Conservation (phyloP, 1,140 invertebrate genomes). For the Batillaria attramentaria region DNA sequence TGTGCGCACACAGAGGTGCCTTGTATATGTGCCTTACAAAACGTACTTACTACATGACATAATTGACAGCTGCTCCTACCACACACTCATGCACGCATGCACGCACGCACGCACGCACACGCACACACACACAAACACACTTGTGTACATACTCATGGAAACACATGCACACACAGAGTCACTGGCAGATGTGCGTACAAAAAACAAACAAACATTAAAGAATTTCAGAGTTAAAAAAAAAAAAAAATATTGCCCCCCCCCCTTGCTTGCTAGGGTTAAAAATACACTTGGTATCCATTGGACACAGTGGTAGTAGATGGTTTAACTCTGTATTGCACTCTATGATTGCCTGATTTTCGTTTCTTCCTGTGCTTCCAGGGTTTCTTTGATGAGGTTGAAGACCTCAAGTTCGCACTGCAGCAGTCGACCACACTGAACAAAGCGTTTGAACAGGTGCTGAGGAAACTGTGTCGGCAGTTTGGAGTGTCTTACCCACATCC, state of each 20-base stretch:
- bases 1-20: too few relatives aligned
- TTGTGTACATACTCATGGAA: background rate
- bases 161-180: background rate
- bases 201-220: background rate
- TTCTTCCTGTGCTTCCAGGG: conserved; percentile 51
- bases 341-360: background rate
- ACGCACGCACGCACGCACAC: background rate
- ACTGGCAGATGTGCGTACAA: background rate
- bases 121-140: too few relatives aligned
- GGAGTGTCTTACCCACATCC: conserved; percentile 59
- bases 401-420: conserved; percentile 63
- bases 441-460: conserved; percentile 60
- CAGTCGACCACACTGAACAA: conserved; percentile 63
- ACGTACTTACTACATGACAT: background rate
- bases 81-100: background rate
- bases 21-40: background rate
- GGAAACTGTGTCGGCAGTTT: conserved; percentile 59
- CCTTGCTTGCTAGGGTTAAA: too few relatives aligned
- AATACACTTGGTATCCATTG: too few relatives aligned
- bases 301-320: too few relatives aligned
- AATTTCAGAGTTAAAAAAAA: too few relatives aligned
- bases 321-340: too few relatives aligned
- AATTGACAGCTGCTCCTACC: background rate
- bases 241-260: too few relatives aligned
- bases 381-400: conserved; percentile 68